These are phyloP conservation scores for Elymnias hypermnestra DNA, from an alignment of 1,140 invertebrate genomes.

Conservation along the genomic window DNA sequence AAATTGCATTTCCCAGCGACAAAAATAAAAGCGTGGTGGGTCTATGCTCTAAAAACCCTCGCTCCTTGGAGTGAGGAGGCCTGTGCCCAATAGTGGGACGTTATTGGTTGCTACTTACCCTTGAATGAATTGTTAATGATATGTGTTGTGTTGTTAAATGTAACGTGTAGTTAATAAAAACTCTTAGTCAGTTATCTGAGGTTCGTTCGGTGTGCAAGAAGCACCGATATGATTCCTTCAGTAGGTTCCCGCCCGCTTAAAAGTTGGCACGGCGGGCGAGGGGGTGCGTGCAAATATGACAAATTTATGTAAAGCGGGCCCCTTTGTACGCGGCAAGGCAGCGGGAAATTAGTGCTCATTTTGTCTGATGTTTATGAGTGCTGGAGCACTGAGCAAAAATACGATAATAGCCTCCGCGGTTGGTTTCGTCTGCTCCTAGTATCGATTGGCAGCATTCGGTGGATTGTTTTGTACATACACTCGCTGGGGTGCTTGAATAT, in stretches of 20 bases:
- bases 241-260: constrained; percentile 24
- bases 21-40: no score
- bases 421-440: constrained; percentile 35
- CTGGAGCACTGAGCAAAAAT: constrained; percentile 42
- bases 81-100: no score
- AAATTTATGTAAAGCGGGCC: constrained; percentile 65
- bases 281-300: constrained; percentile 65
- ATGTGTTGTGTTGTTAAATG: no score
- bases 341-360: constrained; percentile 67
- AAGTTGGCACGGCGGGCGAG: constrained; percentile 42
- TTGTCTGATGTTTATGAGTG: constrained; percentile 58
- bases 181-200: no score
- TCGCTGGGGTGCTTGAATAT: constrained; percentile 5
- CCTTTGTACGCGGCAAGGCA: constrained; percentile 41
- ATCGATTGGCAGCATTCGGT: constrained; percentile 36
- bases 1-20: no score
- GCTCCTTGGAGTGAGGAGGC: no score
- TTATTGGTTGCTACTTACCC: no score
- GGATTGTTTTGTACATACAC: no score
- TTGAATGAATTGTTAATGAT: no score
- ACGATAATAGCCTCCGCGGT: constrained; percentile 44
- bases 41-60: no score
- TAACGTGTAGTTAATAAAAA: no score
- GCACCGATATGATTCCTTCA: constrained; percentile 2
- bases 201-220: not conserved